These are phyloP conservation scores for Cinclus mexicanus DNA, from an alignment of 2,113 vertebrate genomes.

Conservation along the genomic window DNA sequence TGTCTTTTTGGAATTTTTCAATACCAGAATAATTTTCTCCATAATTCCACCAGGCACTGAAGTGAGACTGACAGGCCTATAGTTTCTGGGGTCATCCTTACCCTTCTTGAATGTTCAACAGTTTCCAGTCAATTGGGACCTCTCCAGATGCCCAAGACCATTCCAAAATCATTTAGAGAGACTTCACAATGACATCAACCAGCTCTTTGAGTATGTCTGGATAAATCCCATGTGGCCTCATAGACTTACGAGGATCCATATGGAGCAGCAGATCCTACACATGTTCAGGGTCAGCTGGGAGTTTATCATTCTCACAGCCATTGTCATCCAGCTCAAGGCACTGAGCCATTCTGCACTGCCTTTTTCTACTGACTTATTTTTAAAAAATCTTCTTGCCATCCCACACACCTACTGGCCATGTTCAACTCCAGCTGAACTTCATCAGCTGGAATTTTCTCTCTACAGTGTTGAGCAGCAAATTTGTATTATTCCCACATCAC, in stretches of 20 bases:
- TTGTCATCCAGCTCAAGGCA: background rate
- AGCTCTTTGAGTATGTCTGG: background rate
- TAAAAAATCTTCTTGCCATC: background rate
- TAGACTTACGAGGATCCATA: background rate
- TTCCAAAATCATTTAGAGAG: background rate
- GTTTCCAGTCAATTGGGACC: background rate
- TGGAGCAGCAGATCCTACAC: background rate
- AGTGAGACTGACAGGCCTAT: background rate
- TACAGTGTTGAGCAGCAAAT: background rate
- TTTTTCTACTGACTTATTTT: background rate
- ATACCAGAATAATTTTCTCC: background rate
- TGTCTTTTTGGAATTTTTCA: background rate
- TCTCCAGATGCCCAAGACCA: background rate
- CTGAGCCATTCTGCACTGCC: background rate
- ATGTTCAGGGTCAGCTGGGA: background rate
- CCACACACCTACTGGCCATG: background rate
- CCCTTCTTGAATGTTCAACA: background rate
- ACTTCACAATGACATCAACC: background rate
- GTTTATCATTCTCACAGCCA: background rate
- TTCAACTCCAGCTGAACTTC: background rate
- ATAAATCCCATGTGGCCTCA: background rate
- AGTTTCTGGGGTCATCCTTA: background rate
- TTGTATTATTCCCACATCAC: background rate
- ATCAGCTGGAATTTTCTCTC: background rate
- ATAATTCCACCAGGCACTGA: background rate